A percentile compares a stretch with the other conserved stretches of the same genome.
These are phyloP conservation scores for Pseudocheirus occidentalis DNA, from an alignment of 2,797 vertebrate genomes.

Conservation along the genomic window DNA sequence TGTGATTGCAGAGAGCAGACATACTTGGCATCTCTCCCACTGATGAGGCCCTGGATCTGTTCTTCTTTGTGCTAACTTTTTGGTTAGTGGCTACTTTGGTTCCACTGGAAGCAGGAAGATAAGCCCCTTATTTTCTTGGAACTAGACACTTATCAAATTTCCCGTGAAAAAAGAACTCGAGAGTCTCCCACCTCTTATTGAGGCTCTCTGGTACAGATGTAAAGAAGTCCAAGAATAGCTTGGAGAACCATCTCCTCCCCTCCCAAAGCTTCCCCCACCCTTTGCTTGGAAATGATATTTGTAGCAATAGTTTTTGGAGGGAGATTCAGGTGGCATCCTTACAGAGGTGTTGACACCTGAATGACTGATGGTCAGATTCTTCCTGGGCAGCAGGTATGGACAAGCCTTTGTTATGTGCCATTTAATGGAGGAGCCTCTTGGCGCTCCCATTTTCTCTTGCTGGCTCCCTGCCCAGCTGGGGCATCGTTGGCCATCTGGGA, in stretches of 20 bases:
- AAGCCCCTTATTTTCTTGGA: constrained; percentile 8
- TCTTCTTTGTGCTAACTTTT: not conserved
- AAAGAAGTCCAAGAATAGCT: not conserved
- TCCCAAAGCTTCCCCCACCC: not conserved
- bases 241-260: not conserved
- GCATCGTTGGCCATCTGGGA: constrained; percentile 52
- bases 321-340: not conserved
- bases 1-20: not conserved
- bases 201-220: not conserved
- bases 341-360: constrained; percentile 5
- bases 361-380: not conserved
- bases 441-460: not conserved
- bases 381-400: not conserved
- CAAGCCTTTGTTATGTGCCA: not conserved
- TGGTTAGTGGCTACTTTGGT: not conserved
- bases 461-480: constrained; percentile 46
- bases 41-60: not conserved
- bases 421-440: not conserved
- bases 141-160: not conserved
- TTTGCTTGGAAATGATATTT: not conserved
- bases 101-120: not conserved
- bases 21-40: not conserved
- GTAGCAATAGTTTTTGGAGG: not conserved
- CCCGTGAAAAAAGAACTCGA: not conserved
- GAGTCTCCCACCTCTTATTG: not conserved